Conservation (phyloP, 2,797 vertebrate genomes). For the Clamator glandarius region DNA sequence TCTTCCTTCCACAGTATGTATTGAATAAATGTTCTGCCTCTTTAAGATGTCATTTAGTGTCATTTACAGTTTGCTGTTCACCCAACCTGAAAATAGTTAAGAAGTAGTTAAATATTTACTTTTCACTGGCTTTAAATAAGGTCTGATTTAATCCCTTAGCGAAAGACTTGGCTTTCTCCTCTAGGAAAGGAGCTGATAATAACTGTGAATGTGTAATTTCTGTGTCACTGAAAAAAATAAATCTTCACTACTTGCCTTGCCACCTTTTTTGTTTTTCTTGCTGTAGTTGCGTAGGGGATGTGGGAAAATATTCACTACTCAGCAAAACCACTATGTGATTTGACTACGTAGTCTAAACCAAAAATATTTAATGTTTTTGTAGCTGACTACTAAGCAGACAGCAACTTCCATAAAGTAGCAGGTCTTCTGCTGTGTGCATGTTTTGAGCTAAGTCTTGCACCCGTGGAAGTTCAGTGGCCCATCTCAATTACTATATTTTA, state of each 20-base stretch:
- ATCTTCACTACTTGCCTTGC: background rate
- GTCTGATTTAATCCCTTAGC: conserved; percentile 26
- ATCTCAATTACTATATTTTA: background rate
- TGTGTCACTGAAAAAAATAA: background rate
- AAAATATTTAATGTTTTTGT: background rate
- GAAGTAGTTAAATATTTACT: conserved; percentile 29
- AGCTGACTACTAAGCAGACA: background rate
- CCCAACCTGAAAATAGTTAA: conserved; percentile 25
- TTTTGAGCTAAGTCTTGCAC: background rate
- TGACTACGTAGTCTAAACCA: background rate
- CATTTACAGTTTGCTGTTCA: conserved; percentile 45
- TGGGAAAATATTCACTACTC: background rate
- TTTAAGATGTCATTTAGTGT: conserved; percentile 44
- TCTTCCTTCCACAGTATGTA: background rate
- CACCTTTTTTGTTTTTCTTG: background rate
- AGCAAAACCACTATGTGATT: background rate
- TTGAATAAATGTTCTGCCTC: conserved; percentile 32
- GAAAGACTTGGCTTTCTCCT: conserved; percentile 12
- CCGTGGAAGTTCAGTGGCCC: background rate
- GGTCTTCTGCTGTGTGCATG: background rate
- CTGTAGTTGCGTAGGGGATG: background rate
- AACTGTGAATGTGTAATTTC: conserved; percentile 13
- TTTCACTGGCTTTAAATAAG: conserved; percentile 53
- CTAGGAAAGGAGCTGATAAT: conserved; percentile 25
- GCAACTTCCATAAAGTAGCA: background rate